Conservation (phyloP, 1,140 invertebrate species). For the Temnothorax longispinosus region DNA sequence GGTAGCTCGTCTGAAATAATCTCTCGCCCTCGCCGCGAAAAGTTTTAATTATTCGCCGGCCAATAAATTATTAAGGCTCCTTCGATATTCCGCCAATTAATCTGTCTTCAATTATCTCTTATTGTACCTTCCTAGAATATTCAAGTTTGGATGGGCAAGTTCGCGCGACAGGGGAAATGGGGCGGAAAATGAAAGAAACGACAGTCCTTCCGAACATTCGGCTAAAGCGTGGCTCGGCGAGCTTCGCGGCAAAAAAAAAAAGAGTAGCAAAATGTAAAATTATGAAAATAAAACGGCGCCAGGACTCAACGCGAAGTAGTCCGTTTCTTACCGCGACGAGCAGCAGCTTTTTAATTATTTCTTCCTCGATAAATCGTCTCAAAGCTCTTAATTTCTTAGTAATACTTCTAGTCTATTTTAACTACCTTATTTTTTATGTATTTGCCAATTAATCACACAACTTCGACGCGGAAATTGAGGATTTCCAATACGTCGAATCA, state of each 20-base stretch:
- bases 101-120: conserved; percentile 54
- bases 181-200: conserved; percentile 55
- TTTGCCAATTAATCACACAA: conserved; percentile 41
- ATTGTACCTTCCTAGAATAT: conserved; percentile 27
- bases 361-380: conserved; percentile 44
- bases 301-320: conserved; percentile 33
- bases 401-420: conserved; percentile 10
- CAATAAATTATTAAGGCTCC: conserved; percentile 60
- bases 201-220: conserved; percentile 39
- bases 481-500: not conserved
- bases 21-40: conserved; percentile 18
- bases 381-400: conserved; percentile 51
- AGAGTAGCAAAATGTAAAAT: conserved; percentile 39
- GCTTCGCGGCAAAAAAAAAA: conserved; percentile 33
- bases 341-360: conserved; percentile 52
- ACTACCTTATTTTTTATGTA: conserved; percentile 27
- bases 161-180: conserved; percentile 20
- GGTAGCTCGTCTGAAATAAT: conserved; percentile 48
- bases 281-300: conserved; percentile 56
- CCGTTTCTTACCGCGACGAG: not conserved
- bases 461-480: not conserved
- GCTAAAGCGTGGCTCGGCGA: conserved; percentile 19
- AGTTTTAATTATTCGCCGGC: conserved; percentile 47
- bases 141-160: conserved; percentile 9
- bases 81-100: conserved; percentile 63